Base-by-base conservation (phyloP, 2,888 invertebrate genomes). In the Nematopogon swammerdamellus region DNA sequence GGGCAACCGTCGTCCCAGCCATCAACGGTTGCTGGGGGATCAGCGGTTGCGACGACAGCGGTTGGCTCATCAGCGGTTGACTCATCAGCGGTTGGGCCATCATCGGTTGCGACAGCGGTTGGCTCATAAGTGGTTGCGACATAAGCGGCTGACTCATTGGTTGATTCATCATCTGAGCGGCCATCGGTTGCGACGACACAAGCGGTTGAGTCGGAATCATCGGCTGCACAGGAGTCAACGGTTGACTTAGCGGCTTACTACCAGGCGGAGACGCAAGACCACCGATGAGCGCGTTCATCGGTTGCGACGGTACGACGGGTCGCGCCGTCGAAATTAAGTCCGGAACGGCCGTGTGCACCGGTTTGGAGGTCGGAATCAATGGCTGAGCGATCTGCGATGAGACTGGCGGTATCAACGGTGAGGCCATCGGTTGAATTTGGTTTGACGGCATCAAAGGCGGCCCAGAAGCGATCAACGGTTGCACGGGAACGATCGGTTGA, bases 261-360 rank as follows among this genome's bases (percentile, higher is more conserved):
- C 55, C 19, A 55, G 56, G 54, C 48, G 20, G 54, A 55, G 11
- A 52, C 58, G 18, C 51, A 52, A 50, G 53, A 50, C 29, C 25
- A 11, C 25, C 30, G 29, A 36, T 16, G 4, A 18, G 4, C 10
- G 46, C 19, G 14, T 19, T 45, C n/a, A 45, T 45, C 30, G 46
- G 45, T 49, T 54, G 59, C 11, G 52, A 36, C 48, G 52, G 50
- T 25, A 50, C 47, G 49, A 54, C 47, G 42, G 63, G 68, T 57
- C 73, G 72, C 0, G 72, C 70, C 0, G 68, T 72, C 1, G 79
- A 71, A 42, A 74, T 75, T 2, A 75, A 54, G 56, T 77, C 75
- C 0, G 76, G 75, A 0, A 75, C 65, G 29, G 49, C 43, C 18
- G 49, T 49, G 14, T 45, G 25, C 48, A 11, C 14, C 6, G 16